Evolutionary conservation across 2,797 vertebrate genomes (phyloP).

Genomic region (Bryconaethiops microstoma): DNA sequence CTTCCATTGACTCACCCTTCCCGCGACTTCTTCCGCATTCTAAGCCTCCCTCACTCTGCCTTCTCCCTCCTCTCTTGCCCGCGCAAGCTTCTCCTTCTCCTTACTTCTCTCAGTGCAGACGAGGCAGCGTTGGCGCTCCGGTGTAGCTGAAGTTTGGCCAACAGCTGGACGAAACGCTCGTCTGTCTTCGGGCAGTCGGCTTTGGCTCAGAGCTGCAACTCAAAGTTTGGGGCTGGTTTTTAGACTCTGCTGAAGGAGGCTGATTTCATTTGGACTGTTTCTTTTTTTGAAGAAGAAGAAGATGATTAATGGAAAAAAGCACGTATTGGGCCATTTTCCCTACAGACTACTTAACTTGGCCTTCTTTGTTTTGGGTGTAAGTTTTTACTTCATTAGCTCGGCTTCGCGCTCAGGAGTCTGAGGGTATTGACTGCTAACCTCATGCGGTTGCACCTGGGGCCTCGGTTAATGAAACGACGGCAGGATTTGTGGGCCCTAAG

Average conservation of each 20-base stretch:
- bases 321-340: neutral
- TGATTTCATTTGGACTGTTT: constrained; percentile 32
- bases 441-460: constrained; percentile 3
- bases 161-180: constrained; percentile 22
- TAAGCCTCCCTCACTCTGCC: constrained; percentile 58
- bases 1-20: constrained; percentile 46
- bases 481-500: constrained; percentile 12
- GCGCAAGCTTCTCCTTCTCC: neutral
- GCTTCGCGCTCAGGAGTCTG: constrained; percentile 9
- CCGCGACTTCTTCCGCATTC: constrained; percentile 72
- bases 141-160: neutral
- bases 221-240: constrained; percentile 14
- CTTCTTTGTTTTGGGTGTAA: constrained; percentile 20
- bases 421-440: constrained; percentile 18
- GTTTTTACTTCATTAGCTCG: constrained; percentile 40
- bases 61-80: constrained; percentile 63
- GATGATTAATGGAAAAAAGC: constrained; percentile 27
- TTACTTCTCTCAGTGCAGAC: neutral
- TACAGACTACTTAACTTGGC: constrained; percentile 6
- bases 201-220: constrained; percentile 21
- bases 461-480: constrained; percentile 29
- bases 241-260: constrained; percentile 12
- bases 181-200: constrained; percentile 25
- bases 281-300: constrained; percentile 18
- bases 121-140: neutral